Base-by-base conservation (phyloP, 2,888 invertebrate genomes). In the Muschampia plurimacula region DNA sequence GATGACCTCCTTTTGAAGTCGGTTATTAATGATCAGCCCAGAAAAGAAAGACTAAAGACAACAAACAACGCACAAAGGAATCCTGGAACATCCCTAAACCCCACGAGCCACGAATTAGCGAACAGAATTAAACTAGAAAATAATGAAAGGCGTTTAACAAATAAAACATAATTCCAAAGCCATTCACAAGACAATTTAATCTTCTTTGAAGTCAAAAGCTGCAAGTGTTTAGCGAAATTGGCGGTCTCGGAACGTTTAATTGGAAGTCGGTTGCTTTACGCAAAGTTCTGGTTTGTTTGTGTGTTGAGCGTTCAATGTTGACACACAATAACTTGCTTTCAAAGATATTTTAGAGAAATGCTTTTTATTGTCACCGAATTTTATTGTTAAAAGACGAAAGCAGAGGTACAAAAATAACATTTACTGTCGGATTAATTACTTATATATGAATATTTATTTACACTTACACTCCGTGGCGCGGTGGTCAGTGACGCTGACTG, bases 121-220 rank as follows among this genome's bases (percentile, higher is more conserved):
- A 55, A 8, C 52, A 22, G 15, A 22, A 55, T 15, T 55, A 8
- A 57, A 57, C 28, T 28, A 22, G 4, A 10, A 28, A 57, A 9
- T 28, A 28, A 57, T 57, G 28, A 57, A 57, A 28, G 57, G 28
- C 22, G 28, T 28, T 57, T 22, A 55, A 57, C 57, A 57, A 57
- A 57, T 57, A 57, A 57, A 57, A 57, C 57, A 57, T 57, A 57
- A 57, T 28, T 57, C 28, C 28, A 22, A 9, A 57, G 28, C 57
- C 28, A 28, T 57, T 28, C 28, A 28, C 57, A 57, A 57, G 57
- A 57, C 57, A 57, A 57, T 67, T 67, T 55, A 67, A 67, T 67
- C 66, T 55, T 55, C 66, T 55, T 67, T 39, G 55, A 55, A 22
- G 66, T 55, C 66, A 36, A 39, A 39, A 55, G 66, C 66, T 67